phyloP scores from a whole-genome alignment of 2,113 vertebrate species.

The Amphiprion percula region DNA sequence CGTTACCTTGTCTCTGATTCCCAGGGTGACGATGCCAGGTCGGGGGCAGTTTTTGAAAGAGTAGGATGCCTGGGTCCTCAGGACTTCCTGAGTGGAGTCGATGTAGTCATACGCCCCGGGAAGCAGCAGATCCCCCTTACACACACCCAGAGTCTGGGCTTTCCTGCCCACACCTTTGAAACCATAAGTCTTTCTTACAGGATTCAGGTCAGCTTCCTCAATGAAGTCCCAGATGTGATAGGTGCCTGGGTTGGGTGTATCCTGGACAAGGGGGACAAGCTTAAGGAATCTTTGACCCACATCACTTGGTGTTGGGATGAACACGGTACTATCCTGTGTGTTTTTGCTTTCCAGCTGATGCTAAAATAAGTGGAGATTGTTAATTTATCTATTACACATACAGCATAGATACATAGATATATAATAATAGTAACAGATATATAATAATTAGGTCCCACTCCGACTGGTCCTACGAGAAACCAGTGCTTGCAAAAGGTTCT shows the following conservation, averaged over 20 bases:
- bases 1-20: constrained; percentile 79
- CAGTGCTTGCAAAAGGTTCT: too few relatives aligned
- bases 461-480: too few relatives aligned
- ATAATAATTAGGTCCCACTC: too few relatives aligned
- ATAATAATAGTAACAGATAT: too few relatives aligned
- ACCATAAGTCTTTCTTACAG: constrained; percentile 76
- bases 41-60: constrained; percentile 81
- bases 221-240: constrained; percentile 81
- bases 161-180: constrained; percentile 84
- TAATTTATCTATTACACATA: too few relatives aligned
- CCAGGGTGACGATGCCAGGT: constrained; percentile 61
- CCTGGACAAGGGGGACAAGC: constrained; percentile 53
- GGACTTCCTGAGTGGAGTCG: constrained; percentile 74
- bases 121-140: constrained; percentile 63
- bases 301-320: too few relatives aligned
- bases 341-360: too few relatives aligned
- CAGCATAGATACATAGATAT: too few relatives aligned
- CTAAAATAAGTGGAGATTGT: too few relatives aligned
- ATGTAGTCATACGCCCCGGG: constrained; percentile 75
- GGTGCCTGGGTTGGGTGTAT: constrained; percentile 77
- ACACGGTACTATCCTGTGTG: too few relatives aligned
- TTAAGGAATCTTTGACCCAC: not conserved
- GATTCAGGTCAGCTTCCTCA: constrained; percentile 84
- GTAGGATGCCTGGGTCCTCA: constrained; percentile 64
- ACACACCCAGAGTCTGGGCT: constrained; percentile 32